These are phyloP conservation scores for Charina bottae DNA, from an alignment of 2,113 vertebrate genomes.

Conservation along the genomic window DNA sequence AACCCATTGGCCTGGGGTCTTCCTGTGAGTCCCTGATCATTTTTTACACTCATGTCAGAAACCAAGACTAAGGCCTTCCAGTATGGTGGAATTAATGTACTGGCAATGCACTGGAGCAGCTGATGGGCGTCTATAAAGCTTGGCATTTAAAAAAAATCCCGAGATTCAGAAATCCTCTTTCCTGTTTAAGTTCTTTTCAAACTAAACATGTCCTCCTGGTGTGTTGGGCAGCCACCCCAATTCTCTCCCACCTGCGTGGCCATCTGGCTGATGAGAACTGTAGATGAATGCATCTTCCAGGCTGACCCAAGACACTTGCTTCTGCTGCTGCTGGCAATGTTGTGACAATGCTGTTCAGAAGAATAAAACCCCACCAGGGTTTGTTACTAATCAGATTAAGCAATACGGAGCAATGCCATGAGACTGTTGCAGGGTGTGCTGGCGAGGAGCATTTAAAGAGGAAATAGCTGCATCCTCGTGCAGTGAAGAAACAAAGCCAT, in stretches of 20 bases:
- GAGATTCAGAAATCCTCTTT: neutral
- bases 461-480: neutral
- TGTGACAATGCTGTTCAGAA: neutral
- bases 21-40: neutral
- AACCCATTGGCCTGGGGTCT: neutral
- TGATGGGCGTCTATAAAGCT: neutral
- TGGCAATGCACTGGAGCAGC: neutral
- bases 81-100: neutral
- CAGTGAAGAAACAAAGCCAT: neutral
- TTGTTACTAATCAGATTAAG: neutral
- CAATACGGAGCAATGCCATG: neutral
- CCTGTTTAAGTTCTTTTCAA: conserved; percentile 3
- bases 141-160: neutral
- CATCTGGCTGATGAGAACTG: neutral
- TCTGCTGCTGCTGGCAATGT: neutral
- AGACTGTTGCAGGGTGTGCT: neutral
- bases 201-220: neutral
- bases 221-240: no score
- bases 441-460: rapidly evolving
- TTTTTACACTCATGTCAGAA: neutral
- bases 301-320: neutral
- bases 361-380: neutral
- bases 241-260: neutral
- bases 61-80: neutral
- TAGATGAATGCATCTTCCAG: neutral